Percentiles rank a stretch among this genome's conserved stretches.
Conservation (phyloP, 1,140 invertebrate genomes). For the Elysia chlorotica region DNA sequence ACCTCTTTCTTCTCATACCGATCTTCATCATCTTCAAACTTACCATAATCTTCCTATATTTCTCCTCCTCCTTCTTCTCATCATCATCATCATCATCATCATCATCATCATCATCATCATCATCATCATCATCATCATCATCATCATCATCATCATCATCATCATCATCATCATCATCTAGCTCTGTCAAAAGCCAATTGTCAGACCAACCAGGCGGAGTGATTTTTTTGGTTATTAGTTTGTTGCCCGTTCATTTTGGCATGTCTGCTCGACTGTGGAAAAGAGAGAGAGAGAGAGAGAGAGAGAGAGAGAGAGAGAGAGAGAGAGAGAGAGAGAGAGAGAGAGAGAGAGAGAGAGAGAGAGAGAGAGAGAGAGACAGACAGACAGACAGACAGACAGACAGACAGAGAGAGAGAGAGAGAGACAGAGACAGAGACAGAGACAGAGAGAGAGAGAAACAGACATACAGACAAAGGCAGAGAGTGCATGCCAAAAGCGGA, state of each 20-base stretch:
- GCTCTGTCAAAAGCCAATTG: background rate
- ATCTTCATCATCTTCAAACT: too few relatives aligned
- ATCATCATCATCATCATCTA: background rate
- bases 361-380: slow-evolving; percentile 15
- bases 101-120: background rate
- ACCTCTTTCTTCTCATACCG: too few relatives aligned
- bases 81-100: background rate
- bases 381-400: slow-evolving; percentile 6
- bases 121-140: background rate
- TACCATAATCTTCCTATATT: too few relatives aligned
- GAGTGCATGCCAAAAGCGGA: too few relatives aligned
- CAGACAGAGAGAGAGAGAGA: background rate
- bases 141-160: background rate
- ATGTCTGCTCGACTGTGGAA: background rate
- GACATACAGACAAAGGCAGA: background rate
- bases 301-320: background rate
- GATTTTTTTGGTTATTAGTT: background rate
- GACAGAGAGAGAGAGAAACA: background rate
- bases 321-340: slow-evolving; percentile 1
- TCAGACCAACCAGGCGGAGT: background rate
- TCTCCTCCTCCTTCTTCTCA: too few relatives aligned
- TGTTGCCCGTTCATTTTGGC: too few relatives aligned
- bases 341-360: background rate
- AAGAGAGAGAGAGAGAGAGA: background rate
- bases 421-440: background rate